Percentiles rank a stretch among this genome's conserved stretches.
phyloP scores from a whole-genome alignment of 2,797 vertebrate genomes.

The Pseudochirops corinnae region DNA sequence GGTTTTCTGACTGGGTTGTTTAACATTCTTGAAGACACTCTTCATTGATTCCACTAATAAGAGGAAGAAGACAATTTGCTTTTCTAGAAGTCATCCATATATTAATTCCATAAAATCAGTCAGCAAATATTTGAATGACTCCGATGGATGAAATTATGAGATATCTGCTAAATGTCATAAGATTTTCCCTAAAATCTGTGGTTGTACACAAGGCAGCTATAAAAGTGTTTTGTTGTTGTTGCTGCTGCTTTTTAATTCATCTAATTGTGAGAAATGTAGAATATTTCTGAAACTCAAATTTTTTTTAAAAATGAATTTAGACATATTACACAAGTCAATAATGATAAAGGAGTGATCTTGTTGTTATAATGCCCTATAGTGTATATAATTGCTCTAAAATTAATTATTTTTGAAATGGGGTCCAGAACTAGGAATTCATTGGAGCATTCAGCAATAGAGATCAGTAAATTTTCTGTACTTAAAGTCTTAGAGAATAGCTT shows the following conservation, averaged over 20 bases:
- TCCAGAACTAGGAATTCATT: not conserved
- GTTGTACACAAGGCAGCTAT: not conserved
- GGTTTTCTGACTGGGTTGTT: no score
- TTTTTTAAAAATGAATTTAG: not conserved
- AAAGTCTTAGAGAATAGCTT: not conserved
- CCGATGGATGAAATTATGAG: no score
- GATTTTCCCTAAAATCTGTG: not conserved
- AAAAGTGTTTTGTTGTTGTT: not conserved
- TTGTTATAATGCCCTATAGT: not conserved
- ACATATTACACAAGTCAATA: not conserved
- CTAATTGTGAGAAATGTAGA: not conserved
- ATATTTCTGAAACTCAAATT: not conserved
- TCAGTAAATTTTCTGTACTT: not conserved
- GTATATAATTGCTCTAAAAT: not conserved
- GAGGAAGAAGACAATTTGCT: not conserved
- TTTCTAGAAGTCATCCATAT: not conserved
- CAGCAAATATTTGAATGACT: no score
- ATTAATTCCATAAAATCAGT: no score
- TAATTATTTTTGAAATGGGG: not conserved
- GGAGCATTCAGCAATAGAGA: not conserved
- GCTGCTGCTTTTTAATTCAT: not conserved
- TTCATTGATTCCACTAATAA: not conserved
- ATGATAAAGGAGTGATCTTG: not conserved
- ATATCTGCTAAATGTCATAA: no score
- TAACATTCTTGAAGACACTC: not conserved